These are phyloP conservation scores for Sinodicranocentrus sp. DNA, from an alignment of 2,888 invertebrate genomes.

Conservation along the genomic window DNA sequence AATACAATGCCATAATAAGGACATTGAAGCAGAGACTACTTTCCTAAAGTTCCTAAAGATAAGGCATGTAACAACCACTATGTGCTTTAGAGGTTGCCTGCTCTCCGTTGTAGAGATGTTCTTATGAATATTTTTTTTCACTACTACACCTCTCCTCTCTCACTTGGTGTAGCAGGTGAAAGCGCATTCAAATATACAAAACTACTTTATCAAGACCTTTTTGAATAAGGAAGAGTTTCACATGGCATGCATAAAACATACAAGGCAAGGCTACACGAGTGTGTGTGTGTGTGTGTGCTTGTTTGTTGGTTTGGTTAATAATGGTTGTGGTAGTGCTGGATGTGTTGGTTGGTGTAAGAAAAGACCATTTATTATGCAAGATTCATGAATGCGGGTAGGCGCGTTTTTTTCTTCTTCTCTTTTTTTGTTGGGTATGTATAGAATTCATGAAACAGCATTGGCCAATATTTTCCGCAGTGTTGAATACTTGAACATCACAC, in stretches of 20 bases:
- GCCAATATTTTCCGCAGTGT: conserved; percentile 68
- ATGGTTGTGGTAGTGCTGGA: conserved; percentile 32
- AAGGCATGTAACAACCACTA: too few species aligned
- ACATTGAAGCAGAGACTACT: too few species aligned
- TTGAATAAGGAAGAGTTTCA: conserved; percentile 55
- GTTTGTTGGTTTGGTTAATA: conserved; percentile 43
- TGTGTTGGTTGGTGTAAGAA: conserved; percentile 52
- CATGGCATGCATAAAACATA: conserved; percentile 66
- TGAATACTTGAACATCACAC: conserved; percentile 60
- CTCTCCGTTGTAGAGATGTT: neutral
- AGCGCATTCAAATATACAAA: conserved; percentile 32
- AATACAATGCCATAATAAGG: too few species aligned
- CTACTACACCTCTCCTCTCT: neutral
- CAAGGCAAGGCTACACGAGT: neutral
- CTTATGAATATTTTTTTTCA: conserved; percentile 1
- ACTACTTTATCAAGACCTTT: conserved; percentile 57
- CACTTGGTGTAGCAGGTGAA: conserved; percentile 47
- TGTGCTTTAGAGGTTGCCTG: too few species aligned
- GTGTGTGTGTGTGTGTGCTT: conserved; percentile 19
- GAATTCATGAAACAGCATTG: conserved; percentile 44
- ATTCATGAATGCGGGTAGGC: conserved; percentile 65
- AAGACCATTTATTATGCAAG: conserved; percentile 66
- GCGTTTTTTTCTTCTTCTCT: neutral
- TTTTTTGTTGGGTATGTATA: neutral
- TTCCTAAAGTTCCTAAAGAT: too few species aligned